Evolutionary conservation across 1,140 invertebrate genomes (phyloP).

Genomic region (Drosophila quadrilineata): DNA sequence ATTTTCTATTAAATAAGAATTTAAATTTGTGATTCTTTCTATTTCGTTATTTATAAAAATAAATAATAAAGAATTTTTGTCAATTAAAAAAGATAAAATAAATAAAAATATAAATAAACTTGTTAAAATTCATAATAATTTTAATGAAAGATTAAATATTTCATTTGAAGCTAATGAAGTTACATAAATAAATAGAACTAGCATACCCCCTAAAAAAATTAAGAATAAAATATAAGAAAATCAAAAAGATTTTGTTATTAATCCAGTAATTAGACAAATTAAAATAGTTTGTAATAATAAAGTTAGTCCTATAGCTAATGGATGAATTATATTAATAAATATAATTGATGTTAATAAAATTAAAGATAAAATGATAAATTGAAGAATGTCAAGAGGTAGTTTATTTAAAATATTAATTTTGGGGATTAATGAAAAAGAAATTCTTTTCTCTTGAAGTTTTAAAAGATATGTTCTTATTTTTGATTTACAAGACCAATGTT

Average conservation of each 20-base stretch:
- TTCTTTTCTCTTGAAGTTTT: conserved; percentile 83
- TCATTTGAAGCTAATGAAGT: too few species aligned
- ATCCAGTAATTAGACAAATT: conserved; percentile 52
- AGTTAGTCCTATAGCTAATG: conserved; percentile 82
- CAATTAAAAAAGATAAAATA: too few species aligned
- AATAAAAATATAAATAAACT: too few species aligned
- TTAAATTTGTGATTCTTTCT: too few species aligned
- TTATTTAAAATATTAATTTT: conserved; percentile 84
- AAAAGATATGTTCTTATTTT: conserved; percentile 82
- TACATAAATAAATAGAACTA: too few species aligned
- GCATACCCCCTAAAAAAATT: conserved; percentile 46
- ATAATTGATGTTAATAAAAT: too few species aligned
- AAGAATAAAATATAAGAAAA: conserved; percentile 49
- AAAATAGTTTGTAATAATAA: conserved; percentile 82
- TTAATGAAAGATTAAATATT: too few species aligned
- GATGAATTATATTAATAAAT: too few species aligned
- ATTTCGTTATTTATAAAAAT: too few species aligned
- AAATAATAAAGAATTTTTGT: too few species aligned
- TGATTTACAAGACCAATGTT: conserved; percentile 85
- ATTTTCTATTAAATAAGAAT: too few species aligned
- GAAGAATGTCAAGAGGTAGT: conserved; percentile 82
- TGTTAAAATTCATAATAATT: too few species aligned
- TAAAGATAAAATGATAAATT: conserved; percentile 73
- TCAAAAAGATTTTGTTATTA: conserved; percentile 52
- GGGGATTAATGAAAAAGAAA: conserved; percentile 83